Percentiles rank a stretch among this genome's conserved stretches.
phyloP scores from a whole-genome alignment of 2,113 vertebrate genomes.

The Paradoxurus hermaphroditus region DNA sequence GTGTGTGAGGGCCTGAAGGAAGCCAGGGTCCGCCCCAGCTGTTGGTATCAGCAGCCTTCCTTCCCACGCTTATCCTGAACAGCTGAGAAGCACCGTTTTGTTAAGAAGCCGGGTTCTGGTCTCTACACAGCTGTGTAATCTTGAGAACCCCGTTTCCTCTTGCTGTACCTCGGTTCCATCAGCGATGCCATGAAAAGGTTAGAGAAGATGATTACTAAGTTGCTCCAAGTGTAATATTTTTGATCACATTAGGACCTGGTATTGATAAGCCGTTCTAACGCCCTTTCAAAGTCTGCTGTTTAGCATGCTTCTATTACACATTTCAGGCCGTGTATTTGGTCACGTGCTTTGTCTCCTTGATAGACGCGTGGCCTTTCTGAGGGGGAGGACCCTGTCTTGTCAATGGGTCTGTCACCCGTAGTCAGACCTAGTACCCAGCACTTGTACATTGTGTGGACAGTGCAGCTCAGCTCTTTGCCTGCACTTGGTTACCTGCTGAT shows the following conservation, averaged over 20 bases:
- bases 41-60: not conserved
- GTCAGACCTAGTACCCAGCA: not conserved
- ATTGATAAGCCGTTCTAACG: not conserved
- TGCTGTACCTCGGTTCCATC: not conserved
- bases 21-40: not conserved
- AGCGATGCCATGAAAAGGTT: not conserved
- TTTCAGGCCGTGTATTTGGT: not conserved
- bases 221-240: not conserved
- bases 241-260: not conserved
- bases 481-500: not conserved
- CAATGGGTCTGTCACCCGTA: not conserved
- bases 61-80: too few relatives aligned
- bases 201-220: not conserved
- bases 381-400: not conserved
- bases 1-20: not conserved
- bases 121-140: not conserved
- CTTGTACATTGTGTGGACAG: accelerated
- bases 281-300: not conserved
- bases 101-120: not conserved
- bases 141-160: not conserved
- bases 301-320: accelerated
- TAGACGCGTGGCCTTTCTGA: not conserved
- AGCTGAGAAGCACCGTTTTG: not conserved
- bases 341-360: not conserved
- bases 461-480: not conserved